phyloP scores from a whole-genome alignment of 2,888 invertebrate species.

The Drosophila affinis region DNA sequence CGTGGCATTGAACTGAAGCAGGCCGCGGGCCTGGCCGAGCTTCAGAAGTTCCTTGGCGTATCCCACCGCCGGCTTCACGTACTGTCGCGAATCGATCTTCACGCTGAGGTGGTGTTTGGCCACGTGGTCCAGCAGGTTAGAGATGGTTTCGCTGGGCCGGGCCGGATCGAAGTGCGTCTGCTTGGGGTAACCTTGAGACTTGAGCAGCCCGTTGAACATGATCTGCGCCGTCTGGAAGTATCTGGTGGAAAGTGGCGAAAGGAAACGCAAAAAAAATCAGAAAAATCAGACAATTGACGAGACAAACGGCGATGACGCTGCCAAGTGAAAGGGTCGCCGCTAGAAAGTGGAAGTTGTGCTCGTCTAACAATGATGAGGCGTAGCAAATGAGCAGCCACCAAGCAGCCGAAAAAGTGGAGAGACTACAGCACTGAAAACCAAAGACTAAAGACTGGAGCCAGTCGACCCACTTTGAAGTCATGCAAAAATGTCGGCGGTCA shows the following conservation, averaged over 20 bases:
- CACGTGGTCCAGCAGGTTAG: slow-evolving; percentile 88
- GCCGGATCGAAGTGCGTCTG: slow-evolving; percentile 88
- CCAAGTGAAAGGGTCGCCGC: slow-evolving; percentile 70
- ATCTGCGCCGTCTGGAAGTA: slow-evolving; percentile 88
- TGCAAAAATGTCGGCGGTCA: slow-evolving; percentile 40
- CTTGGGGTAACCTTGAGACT: slow-evolving; percentile 90
- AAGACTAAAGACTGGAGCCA: neutral
- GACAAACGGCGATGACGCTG: slow-evolving; percentile 56
- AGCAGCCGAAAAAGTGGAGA: slow-evolving; percentile 6
- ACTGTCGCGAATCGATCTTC: slow-evolving; percentile 89
- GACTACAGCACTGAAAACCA: slow-evolving; percentile 24
- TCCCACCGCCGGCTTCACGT: slow-evolving; percentile 90
- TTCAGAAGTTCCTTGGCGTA: slow-evolving; percentile 89
- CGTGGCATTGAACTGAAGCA: slow-evolving; percentile 88
- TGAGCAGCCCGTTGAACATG: slow-evolving; percentile 90
- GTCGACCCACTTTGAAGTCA: slow-evolving; percentile 45
- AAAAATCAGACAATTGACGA: slow-evolving; percentile 49
- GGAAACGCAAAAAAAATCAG: slow-evolving; percentile 25
- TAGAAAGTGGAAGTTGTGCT: slow-evolving; percentile 76
- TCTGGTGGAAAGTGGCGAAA: slow-evolving; percentile 82
- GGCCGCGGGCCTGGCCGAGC: slow-evolving; percentile 88
- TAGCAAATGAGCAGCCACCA: slow-evolving; percentile 21
- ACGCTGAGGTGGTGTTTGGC: slow-evolving; percentile 89
- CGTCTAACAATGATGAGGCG: slow-evolving; percentile 51
- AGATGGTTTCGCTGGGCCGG: slow-evolving; percentile 89